Conservation (phyloP, 2,797 vertebrate species). For the Phalloptychus januarius region DNA sequence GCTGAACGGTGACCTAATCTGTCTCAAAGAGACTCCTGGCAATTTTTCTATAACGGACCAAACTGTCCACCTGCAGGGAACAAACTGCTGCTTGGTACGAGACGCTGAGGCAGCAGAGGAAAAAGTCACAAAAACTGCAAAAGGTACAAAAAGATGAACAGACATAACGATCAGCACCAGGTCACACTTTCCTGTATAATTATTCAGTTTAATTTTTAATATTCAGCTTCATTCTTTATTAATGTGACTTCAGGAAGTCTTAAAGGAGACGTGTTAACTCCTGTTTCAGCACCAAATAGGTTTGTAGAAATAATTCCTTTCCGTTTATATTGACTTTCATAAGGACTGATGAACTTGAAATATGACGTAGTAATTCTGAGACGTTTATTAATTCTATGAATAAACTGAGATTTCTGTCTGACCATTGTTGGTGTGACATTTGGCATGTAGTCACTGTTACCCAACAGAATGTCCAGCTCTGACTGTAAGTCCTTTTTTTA, state of each 20-base stretch:
- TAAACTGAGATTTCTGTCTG: background rate
- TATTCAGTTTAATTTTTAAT: background rate
- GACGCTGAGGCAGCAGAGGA: background rate
- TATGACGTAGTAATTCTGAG: background rate
- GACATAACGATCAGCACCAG: background rate
- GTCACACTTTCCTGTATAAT: background rate
- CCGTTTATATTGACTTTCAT: background rate
- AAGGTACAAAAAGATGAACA: background rate
- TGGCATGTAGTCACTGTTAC: background rate
- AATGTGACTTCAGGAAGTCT: background rate
- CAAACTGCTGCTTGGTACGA: background rate
- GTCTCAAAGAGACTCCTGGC: background rate
- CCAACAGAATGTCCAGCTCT: background rate
- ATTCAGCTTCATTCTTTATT: background rate
- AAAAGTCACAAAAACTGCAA: background rate
- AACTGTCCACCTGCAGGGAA: background rate
- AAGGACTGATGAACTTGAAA: background rate
- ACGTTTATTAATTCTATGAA: background rate
- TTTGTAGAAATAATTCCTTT: background rate
- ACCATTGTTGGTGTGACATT: background rate
- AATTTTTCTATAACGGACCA: background rate
- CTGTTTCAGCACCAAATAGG: background rate
- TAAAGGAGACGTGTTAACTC: background rate
- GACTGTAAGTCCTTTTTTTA: no score
- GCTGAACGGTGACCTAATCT: background rate